These are phyloP conservation scores for Bagarius yarrelli DNA, from an alignment of 2,113 vertebrate genomes.

Conservation along the genomic window DNA sequence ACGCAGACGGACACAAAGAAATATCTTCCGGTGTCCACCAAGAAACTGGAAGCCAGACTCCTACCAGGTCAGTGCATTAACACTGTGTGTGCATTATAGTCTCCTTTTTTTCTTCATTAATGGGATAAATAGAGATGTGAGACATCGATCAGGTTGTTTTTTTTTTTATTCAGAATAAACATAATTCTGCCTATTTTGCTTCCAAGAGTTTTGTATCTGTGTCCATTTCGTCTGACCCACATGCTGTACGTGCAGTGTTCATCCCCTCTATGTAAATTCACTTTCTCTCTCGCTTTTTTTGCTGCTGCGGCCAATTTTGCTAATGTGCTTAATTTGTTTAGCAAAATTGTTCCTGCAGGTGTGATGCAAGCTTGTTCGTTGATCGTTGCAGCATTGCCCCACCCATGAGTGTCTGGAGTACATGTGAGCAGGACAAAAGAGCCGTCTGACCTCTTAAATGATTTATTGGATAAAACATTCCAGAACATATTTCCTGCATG, in stretches of 20 bases:
- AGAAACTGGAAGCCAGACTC: constrained; percentile 82
- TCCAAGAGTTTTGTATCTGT: too few relatives aligned
- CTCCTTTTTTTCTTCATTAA: not conserved
- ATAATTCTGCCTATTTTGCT: not conserved
- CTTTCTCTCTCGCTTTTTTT: constrained; percentile 7
- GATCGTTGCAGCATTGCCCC: constrained; percentile 2
- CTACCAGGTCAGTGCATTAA: not conserved
- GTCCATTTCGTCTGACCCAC: not conserved
- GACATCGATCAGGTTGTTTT: too few relatives aligned
- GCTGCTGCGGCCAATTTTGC: constrained; percentile 1
- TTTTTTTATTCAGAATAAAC: not conserved
- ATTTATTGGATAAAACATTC: constrained; percentile 28
- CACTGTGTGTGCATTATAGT: not conserved
- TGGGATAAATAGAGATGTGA: not conserved
- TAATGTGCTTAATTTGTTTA: constrained; percentile 45
- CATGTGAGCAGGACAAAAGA: not conserved
- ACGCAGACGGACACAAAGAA: constrained; percentile 78
- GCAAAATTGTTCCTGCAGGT: constrained; percentile 37
- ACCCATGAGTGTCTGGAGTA: not conserved
- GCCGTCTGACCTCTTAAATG: not conserved
- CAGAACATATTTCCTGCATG: constrained; percentile 11
- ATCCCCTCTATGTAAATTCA: constrained; percentile 26
- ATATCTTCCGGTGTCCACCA: constrained; percentile 79
- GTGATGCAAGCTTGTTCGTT: not conserved
- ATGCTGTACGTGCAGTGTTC: not conserved